Evolutionary conservation across 2,888 invertebrate genomes (phyloP).

Genomic region (Archips xylosteana): DNA sequence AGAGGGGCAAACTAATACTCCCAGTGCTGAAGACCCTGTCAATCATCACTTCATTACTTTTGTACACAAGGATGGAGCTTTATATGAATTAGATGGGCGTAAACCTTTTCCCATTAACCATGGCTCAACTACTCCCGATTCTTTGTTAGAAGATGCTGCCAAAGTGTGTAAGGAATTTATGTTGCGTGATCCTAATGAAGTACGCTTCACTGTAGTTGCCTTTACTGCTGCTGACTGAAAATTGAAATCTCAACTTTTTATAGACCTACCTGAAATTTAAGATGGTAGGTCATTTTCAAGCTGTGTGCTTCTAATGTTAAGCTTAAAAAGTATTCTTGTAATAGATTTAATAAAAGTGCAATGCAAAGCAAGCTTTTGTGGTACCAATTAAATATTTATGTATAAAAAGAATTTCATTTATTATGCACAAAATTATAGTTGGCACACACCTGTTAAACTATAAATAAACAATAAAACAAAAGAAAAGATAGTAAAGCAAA

Average conservation of each 20-base stretch:
- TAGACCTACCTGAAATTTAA: not conserved
- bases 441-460: not conserved
- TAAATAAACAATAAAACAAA: too few species aligned
- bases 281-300: not conserved
- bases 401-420: conserved; percentile 45
- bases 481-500: too few species aligned
- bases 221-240: conserved; percentile 86
- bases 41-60: conserved; percentile 97
- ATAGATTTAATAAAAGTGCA: conserved; percentile 55
- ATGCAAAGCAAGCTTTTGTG: conserved; percentile 76
- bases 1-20: conserved; percentile 96
- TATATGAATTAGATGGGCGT: conserved; percentile 93
- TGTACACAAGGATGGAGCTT: conserved; percentile 91
- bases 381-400: conserved; percentile 69
- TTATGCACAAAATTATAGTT: not conserved
- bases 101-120: conserved; percentile 92
- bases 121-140: conserved; percentile 90
- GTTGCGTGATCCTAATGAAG: conserved; percentile 93
- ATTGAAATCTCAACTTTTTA: not conserved
- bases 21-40: conserved; percentile 91
- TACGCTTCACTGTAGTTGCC: conserved; percentile 96
- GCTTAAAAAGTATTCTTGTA: conserved; percentile 52
- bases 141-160: conserved; percentile 93
- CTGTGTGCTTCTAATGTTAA: conserved; percentile 55
- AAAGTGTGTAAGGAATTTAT: conserved; percentile 94